Percentiles rank a stretch among this genome's conserved stretches.
Conservation (phyloP, 2,888 invertebrate species). For the Polydrusus pterygomalis region DNA sequence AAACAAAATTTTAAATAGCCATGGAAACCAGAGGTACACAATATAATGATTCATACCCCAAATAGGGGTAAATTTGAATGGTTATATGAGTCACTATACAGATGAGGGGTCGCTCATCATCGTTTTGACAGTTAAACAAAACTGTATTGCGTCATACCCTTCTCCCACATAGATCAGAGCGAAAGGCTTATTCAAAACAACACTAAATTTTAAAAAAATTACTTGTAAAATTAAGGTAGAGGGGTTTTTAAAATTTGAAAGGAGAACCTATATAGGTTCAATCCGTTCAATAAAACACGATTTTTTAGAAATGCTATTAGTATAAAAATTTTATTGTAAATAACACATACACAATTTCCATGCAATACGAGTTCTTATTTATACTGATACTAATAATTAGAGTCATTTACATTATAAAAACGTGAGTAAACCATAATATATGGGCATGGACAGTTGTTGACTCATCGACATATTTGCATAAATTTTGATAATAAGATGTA, state of each 20-base stretch:
- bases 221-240: too few relatives aligned
- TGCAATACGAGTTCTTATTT: slow-evolving; percentile 16
- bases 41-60: slow-evolving; percentile 47
- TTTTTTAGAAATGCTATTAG: too few relatives aligned
- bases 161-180: background rate
- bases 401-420: slow-evolving; percentile 19
- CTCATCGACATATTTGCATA: slow-evolving; percentile 44
- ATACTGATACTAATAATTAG: background rate
- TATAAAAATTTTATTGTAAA: too few relatives aligned
- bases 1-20: slow-evolving; percentile 24
- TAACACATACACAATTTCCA: too few relatives aligned
- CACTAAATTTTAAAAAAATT: too few relatives aligned
- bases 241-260: too few relatives aligned
- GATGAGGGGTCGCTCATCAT: slow-evolving; percentile 44
- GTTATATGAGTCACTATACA: slow-evolving; percentile 43
- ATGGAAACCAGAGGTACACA: slow-evolving; percentile 40
- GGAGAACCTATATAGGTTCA: too few relatives aligned
- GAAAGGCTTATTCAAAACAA: background rate
- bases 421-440: slow-evolving; percentile 40
- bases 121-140: slow-evolving; percentile 38
- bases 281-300: too few relatives aligned
- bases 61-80: slow-evolving; percentile 53
- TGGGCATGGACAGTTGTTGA: slow-evolving; percentile 35
- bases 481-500: slow-evolving; percentile 31
- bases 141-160: slow-evolving; percentile 27